These are phyloP conservation scores for Andrena marginata DNA, from an alignment of 2,888 invertebrate species.

Conservation along the genomic window DNA sequence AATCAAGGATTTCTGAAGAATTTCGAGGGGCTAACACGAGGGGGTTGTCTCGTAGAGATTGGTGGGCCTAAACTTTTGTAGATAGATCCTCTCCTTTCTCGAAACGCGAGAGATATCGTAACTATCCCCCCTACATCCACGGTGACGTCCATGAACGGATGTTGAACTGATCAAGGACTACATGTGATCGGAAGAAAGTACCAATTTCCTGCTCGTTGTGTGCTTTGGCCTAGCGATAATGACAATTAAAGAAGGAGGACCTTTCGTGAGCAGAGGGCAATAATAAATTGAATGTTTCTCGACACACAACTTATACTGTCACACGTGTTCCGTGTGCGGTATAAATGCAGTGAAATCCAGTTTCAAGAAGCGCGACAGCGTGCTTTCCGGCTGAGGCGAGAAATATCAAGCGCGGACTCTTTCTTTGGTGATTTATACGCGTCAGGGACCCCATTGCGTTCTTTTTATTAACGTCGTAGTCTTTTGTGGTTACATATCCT, in stretches of 20 bases:
- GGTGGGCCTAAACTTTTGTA: neutral
- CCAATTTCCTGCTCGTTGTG: neutral
- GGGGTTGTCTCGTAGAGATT: neutral
- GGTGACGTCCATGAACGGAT: neutral
- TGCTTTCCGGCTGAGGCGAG: neutral
- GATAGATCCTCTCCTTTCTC: neutral
- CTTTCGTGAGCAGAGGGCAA: neutral
- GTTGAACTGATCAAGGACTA: neutral
- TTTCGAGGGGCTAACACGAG: neutral
- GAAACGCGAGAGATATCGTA: conserved; percentile 20
- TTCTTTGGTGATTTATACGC: neutral
- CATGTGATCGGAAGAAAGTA: neutral
- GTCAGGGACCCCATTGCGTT: neutral
- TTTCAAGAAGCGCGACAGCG: neutral
- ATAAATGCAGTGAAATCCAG: conserved; percentile 19
- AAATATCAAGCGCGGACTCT: neutral
- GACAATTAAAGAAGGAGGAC: neutral
- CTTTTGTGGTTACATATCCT: neutral
- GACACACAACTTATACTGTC: neutral
- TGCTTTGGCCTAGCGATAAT: neutral
- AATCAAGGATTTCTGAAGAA: neutral
- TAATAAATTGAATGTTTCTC: conserved; percentile 11
- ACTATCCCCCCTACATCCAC: neutral
- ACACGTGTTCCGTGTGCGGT: neutral
- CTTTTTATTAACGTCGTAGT: neutral